Evolutionary conservation across 1,140 invertebrate species (phyloP).

Genomic region (Meloidogyne chitwoodi): DNA sequence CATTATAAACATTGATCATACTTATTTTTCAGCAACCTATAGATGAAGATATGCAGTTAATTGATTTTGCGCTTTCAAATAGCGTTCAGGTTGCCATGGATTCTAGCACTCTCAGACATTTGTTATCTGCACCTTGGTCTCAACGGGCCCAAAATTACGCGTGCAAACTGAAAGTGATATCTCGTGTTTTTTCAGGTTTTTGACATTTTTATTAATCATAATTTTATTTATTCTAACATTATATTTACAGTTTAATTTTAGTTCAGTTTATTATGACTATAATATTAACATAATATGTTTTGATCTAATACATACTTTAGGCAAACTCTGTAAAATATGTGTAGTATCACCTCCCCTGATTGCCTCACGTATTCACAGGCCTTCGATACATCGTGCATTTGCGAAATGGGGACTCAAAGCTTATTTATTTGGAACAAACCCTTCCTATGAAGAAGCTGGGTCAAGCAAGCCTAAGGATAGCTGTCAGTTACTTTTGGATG

Average conservation of each 20-base stretch:
- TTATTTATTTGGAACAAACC: background rate
- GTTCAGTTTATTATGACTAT: too few relatives aligned
- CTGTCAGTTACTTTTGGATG: conserved; percentile 7
- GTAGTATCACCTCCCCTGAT: background rate
- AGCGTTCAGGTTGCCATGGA: conserved; percentile 5
- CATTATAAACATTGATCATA: background rate
- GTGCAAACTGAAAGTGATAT: background rate
- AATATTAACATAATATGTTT: too few relatives aligned
- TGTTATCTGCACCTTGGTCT: conserved; percentile 4
- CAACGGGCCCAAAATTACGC: background rate
- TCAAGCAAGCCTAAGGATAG: background rate
- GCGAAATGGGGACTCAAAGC: conserved; percentile 11
- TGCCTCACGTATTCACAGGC: conserved; percentile 5
- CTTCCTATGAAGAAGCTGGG: background rate
- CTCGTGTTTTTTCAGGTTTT: background rate
- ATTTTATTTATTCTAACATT: too few relatives aligned
- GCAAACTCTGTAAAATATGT: conserved; percentile 5
- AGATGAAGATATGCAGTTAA: background rate
- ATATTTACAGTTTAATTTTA: too few relatives aligned
- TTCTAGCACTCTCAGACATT: conserved; percentile 6
- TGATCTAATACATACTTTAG: too few relatives aligned
- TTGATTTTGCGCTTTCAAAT: background rate
- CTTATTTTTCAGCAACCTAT: background rate
- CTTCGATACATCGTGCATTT: background rate
- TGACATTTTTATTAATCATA: too few relatives aligned